A percentile compares a stretch with the other conserved stretches of the same genome.
Evolutionary conservation across 2,797 vertebrate genomes (phyloP).

Genomic region (Gallinago stenura): DNA sequence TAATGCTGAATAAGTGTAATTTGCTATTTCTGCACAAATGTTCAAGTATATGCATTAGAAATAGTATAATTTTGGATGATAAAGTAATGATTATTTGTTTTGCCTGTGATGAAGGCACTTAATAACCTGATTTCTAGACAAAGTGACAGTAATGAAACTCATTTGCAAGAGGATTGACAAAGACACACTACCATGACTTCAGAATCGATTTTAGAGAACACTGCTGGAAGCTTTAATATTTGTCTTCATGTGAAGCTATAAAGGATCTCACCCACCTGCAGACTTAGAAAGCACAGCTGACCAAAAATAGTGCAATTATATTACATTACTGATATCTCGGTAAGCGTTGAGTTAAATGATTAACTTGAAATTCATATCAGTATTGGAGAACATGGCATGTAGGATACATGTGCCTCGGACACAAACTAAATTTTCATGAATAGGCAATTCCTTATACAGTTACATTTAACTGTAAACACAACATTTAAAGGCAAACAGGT

Average conservation of each 20-base stretch:
- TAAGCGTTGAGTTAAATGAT: neutral
- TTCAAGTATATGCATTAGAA: neutral
- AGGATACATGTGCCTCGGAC: neutral
- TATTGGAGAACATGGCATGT: neutral
- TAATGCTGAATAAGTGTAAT: neutral
- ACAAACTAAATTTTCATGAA: neutral
- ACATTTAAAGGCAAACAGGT: neutral
- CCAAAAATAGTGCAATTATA: neutral
- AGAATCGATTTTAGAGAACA: neutral
- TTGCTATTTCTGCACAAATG: neutral
- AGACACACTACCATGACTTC: neutral
- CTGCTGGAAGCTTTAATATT: neutral
- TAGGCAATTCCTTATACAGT: neutral
- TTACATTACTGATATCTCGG: neutral
- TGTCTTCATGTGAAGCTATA: neutral
- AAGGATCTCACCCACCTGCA: neutral
- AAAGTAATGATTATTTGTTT: neutral
- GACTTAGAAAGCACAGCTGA: neutral
- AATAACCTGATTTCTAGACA: neutral
- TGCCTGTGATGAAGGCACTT: neutral
- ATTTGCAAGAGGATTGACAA: neutral
- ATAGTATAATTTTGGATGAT: neutral
- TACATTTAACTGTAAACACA: neutral
- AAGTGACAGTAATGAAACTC: neutral
- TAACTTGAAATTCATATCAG: neutral